Evolutionary conservation across 2,113 vertebrate species (phyloP).

Genomic region (Pithys albifrons): DNA sequence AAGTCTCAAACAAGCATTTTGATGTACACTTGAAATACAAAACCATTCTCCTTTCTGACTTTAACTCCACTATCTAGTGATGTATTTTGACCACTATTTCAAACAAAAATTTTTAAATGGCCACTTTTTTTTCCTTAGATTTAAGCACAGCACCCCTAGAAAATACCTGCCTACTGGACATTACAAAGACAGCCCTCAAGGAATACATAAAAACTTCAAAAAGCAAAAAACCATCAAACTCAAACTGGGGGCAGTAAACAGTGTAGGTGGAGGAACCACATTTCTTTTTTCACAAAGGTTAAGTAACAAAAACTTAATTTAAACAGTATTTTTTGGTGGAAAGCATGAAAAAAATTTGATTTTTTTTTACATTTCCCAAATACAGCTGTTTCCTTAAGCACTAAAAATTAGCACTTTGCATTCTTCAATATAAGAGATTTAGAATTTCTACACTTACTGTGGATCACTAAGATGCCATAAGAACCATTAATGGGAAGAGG

Average conservation of each 20-base stretch:
- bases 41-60: background rate
- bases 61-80: background rate
- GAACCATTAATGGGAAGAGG: background rate
- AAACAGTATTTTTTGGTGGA: background rate
- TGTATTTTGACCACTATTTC: background rate
- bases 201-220: background rate
- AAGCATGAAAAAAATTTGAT: background rate
- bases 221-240: background rate
- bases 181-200: background rate
- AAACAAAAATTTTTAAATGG: background rate
- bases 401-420: background rate
- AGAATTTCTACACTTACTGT: background rate
- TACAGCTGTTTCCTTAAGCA: background rate
- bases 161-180: background rate
- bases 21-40: background rate
- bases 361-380: background rate
- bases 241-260: background rate
- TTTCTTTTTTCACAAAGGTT: background rate
- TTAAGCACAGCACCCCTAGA: background rate
- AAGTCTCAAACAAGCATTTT: background rate
- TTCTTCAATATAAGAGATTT: background rate
- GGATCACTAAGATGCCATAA: background rate
- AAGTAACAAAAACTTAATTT: background rate
- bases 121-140: background rate
- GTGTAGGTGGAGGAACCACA: background rate